These are phyloP conservation scores for Micoletzkya japonica DNA, from an alignment of 2,888 invertebrate genomes.

Conservation along the genomic window DNA sequence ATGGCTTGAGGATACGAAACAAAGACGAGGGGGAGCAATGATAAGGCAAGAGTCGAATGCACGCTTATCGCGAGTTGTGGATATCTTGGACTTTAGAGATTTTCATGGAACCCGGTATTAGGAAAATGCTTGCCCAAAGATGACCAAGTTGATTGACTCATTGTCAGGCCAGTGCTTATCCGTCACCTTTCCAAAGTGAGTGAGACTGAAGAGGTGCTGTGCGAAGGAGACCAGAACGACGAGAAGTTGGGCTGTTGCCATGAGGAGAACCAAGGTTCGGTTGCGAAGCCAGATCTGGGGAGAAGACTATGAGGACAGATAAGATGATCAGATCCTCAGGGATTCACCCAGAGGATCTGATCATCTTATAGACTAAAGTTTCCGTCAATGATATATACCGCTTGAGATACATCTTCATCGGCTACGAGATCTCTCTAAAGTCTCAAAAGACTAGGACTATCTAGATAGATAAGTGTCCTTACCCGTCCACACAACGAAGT, in stretches of 20 bases:
- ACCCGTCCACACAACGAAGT: slow-evolving; percentile 36
- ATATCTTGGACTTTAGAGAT: too few species aligned
- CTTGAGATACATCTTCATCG: not conserved
- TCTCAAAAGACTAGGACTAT: not conserved
- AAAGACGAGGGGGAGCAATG: not conserved
- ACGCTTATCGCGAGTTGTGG: too few species aligned
- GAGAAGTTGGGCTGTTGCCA: slow-evolving; percentile 48
- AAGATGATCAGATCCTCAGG: too few species aligned
- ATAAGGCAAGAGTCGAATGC: not conserved
- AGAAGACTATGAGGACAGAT: not conserved
- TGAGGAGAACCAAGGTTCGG: slow-evolving; percentile 37
- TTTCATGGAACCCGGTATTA: too few species aligned
- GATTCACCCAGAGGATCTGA: too few species aligned
- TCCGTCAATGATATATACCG: too few species aligned
- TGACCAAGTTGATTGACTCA: too few species aligned
- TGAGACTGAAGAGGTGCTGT: slow-evolving; percentile 53
- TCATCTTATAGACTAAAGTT: too few species aligned
- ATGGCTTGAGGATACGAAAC: not conserved
- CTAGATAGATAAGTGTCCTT: not conserved
- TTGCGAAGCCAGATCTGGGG: slow-evolving; percentile 36
- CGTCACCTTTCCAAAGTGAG: slow-evolving; percentile 41
- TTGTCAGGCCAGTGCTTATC: too few species aligned
- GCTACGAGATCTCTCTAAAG: not conserved
- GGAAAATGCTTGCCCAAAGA: too few species aligned
- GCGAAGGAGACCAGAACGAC: slow-evolving; percentile 49